These are phyloP conservation scores for Malurus melanocephalus DNA, from an alignment of 2,113 vertebrate genomes.

Conservation along the genomic window DNA sequence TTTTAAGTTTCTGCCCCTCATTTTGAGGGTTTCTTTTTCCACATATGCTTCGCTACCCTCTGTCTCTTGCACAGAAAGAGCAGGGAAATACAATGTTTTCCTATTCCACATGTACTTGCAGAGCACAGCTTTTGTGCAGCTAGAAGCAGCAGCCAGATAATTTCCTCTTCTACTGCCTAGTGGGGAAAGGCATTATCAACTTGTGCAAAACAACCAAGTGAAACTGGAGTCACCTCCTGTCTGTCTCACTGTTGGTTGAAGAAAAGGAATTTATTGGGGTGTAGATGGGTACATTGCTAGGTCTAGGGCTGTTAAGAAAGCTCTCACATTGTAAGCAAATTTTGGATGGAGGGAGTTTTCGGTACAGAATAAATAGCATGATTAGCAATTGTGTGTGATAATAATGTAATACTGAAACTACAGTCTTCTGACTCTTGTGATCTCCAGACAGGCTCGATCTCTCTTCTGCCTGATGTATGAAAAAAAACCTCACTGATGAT, in stretches of 20 bases:
- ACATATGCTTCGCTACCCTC: neutral
- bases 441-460: neutral
- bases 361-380: neutral
- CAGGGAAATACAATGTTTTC: neutral
- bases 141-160: neutral
- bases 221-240: neutral
- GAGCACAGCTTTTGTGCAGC: neutral
- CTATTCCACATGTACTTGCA: neutral
- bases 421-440: neutral
- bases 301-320: neutral
- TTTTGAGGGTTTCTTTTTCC: neutral
- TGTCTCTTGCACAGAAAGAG: neutral
- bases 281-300: neutral
- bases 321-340: neutral
- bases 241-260: neutral
- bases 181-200: neutral
- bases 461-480: neutral
- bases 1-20: neutral
- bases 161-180: accelerated
- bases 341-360: neutral
- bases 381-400: neutral
- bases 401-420: neutral
- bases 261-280: neutral
- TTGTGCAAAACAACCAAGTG: neutral
- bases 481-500: neutral